Conservation (phyloP, 2,888 invertebrate genomes). For the Aspidiotus rigidus region DNA sequence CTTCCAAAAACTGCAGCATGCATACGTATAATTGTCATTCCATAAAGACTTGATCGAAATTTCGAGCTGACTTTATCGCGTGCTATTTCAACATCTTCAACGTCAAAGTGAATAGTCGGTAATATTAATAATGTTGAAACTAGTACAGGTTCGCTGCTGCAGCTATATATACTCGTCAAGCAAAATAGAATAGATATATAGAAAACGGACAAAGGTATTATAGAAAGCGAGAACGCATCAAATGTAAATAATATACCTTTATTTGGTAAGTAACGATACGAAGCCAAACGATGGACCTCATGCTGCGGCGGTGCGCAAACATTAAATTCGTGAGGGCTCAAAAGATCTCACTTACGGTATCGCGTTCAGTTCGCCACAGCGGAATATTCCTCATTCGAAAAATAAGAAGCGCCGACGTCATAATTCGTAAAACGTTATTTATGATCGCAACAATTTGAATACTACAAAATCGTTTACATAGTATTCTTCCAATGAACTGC, state of each 20-base stretch:
- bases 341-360: constrained; percentile 25
- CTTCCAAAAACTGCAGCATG: too few species aligned
- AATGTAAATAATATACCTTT: constrained; percentile 25
- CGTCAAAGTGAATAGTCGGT: too few species aligned
- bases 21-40: too few species aligned
- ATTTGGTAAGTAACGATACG: constrained; percentile 27
- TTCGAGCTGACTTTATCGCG: too few species aligned
- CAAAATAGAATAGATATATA: too few species aligned
- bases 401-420: constrained; percentile 21
- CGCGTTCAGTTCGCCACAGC: neutral
- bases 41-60: too few species aligned
- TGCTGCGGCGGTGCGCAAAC: constrained; percentile 22
- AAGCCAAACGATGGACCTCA: constrained; percentile 2
- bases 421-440: constrained; percentile 26
- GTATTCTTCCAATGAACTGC: neutral
- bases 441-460: constrained; percentile 19
- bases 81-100: too few species aligned
- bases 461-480: constrained; percentile 6
- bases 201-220: too few species aligned
- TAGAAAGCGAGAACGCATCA: constrained; percentile 10
- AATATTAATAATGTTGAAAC: too few species aligned
- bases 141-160: too few species aligned
- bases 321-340: constrained; percentile 22
- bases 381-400: neutral
- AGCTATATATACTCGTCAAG: too few species aligned